phyloP scores from a whole-genome alignment of 2,113 vertebrate genomes.

The Chloebia gouldiae region DNA sequence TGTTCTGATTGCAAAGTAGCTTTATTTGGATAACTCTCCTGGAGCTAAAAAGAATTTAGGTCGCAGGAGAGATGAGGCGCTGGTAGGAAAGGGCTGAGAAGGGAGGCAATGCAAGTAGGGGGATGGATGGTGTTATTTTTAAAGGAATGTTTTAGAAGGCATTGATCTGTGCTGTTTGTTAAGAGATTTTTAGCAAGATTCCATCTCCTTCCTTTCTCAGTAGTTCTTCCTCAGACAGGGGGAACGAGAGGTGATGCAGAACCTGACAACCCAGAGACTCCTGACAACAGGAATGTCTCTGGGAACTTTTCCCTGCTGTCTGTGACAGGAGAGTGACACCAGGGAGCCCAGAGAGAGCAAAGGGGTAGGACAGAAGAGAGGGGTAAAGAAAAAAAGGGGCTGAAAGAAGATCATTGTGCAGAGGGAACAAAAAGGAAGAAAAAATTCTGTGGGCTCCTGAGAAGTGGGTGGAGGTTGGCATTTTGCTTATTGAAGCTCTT shows the following conservation, averaged over 20 bases:
- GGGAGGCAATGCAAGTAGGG: neutral
- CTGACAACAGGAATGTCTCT: neutral
- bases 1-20: conserved; percentile 24
- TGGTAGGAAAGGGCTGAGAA: neutral
- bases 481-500: neutral
- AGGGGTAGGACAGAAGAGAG: neutral
- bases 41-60: conserved; percentile 51
- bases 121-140: neutral
- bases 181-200: neutral
- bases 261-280: neutral
- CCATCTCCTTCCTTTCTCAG: neutral
- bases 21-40: conserved; percentile 36
- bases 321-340: neutral
- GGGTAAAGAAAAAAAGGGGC: neutral
- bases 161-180: neutral
- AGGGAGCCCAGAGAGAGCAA: neutral
- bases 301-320: neutral
- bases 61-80: neutral
- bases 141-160: neutral
- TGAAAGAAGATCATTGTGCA: neutral
- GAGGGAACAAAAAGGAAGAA: neutral
- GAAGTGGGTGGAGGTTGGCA: neutral
- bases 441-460: neutral
- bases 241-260: neutral
- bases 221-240: neutral